Evolutionary conservation across 2,888 invertebrate genomes (phyloP).

Genomic region (Itoplectis maculator): DNA sequence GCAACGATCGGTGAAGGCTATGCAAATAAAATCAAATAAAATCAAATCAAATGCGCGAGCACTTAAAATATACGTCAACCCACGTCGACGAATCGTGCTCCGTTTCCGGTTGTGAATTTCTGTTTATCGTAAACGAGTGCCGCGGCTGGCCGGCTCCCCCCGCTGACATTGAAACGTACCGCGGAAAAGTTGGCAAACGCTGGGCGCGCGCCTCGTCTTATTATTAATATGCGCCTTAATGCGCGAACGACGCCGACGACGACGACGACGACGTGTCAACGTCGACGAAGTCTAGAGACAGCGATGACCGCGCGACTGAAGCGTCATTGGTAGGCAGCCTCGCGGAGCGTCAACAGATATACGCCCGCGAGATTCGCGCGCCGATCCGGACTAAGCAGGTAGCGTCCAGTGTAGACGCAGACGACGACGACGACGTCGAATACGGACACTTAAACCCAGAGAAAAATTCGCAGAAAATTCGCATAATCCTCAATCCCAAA

Average conservation of each 20-base stretch:
- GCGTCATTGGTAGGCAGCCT: neutral
- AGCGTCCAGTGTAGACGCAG: conserved; percentile 36
- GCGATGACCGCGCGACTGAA: conserved; percentile 3
- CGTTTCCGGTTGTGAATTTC: conserved; percentile 12
- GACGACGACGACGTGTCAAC: neutral
- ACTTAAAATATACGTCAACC: neutral
- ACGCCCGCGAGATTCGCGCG: neutral
- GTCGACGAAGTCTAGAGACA: neutral
- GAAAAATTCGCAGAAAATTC: too few relatives aligned
- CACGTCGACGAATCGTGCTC: neutral
- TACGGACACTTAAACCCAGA: too few relatives aligned
- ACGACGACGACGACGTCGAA: too few relatives aligned
- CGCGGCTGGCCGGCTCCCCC: neutral
- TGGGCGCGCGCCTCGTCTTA: conserved; percentile 37
- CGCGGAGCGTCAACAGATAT: too few relatives aligned
- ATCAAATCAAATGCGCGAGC: neutral
- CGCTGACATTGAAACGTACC: conserved; percentile 55
- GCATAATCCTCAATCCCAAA: too few relatives aligned
- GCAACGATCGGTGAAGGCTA: neutral
- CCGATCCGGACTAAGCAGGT: conserved; percentile 34
- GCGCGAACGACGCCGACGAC: neutral
- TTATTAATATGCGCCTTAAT: conserved; percentile 59
- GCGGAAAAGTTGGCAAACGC: conserved; percentile 71
- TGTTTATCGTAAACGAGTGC: conserved; percentile 8
- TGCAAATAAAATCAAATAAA: neutral